Percentiles rank a stretch among this genome's conserved stretches.
Conservation (phyloP, 2,797 vertebrate genomes). For the Mus caroli region DNA sequence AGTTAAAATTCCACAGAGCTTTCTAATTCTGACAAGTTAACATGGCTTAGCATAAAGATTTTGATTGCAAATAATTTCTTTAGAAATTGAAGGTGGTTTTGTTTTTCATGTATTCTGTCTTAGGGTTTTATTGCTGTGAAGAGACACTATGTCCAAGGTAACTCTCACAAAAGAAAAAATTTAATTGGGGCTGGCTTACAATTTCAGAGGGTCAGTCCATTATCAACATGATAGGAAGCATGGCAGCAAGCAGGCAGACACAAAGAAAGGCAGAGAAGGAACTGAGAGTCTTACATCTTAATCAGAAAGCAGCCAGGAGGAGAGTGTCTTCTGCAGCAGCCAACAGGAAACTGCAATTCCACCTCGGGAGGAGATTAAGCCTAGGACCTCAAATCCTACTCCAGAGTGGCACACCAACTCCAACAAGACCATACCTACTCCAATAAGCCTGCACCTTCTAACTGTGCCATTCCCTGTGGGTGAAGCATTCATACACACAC, state of each 20-base stretch:
- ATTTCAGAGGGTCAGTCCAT: not conserved
- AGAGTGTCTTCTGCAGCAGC: not conserved
- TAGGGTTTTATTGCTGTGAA: not conserved
- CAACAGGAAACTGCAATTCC: not conserved
- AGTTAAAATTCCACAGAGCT: constrained; percentile 14
- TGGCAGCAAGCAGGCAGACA: not conserved
- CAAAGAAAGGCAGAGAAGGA: not conserved
- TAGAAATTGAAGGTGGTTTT: constrained; percentile 2
- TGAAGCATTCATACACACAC: not conserved
- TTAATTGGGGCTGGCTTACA: not conserved
- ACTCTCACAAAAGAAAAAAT: not conserved
- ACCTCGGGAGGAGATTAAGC: not conserved
- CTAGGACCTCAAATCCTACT: not conserved
- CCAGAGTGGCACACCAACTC: not conserved
- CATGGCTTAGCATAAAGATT: not conserved
- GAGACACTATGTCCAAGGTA: not conserved
- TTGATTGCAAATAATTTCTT: constrained; percentile 31
- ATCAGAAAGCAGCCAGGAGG: not conserved
- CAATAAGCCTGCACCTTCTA: not conserved
- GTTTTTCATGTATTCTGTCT: not conserved
- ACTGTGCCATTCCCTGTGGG: not conserved
- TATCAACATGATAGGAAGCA: not conserved
- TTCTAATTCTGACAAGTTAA: constrained; percentile 58
- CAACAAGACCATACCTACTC: not conserved
- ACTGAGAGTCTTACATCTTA: not conserved